A percentile compares a stretch with the other conserved stretches of the same genome.
Conservation (phyloP, 2,113 vertebrate genomes). For the Otus sunia region DNA sequence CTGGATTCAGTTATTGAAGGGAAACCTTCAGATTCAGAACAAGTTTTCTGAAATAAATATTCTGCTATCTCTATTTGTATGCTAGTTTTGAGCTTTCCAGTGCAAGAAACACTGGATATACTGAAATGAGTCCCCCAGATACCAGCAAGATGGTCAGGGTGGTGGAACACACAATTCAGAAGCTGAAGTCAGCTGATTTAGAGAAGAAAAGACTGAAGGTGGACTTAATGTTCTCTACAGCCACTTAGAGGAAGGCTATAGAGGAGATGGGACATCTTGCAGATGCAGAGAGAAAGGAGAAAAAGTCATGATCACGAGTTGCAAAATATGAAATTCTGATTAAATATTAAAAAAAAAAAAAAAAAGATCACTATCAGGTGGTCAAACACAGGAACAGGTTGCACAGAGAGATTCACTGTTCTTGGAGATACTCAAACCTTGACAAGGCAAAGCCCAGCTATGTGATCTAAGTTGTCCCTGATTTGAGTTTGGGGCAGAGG, state of each 20-base stretch:
- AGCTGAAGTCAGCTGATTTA: not conserved
- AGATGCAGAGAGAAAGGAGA: not conserved
- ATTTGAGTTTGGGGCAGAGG: not conserved
- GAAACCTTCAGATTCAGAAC: not conserved
- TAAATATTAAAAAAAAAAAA: not conserved
- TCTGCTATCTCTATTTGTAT: not conserved
- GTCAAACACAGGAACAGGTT: not conserved
- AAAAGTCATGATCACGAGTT: not conserved
- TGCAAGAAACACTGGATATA: not conserved
- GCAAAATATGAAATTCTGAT: not conserved
- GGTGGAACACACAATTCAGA: not conserved
- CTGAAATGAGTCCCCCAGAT: not conserved
- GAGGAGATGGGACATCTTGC: accelerated
- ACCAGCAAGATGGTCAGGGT: not conserved
- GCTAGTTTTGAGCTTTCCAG: not conserved
- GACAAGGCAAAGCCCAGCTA: not conserved
- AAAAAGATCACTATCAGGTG: not conserved
- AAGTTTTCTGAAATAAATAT: not conserved
- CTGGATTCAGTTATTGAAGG: not conserved
- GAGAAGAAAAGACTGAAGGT: not conserved
- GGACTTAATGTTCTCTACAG: not conserved
- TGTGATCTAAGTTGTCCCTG: not conserved
- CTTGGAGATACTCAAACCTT: not conserved
- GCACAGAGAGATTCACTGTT: not conserved
- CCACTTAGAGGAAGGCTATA: not conserved